These are phyloP conservation scores for Noctilio leporinus DNA, from an alignment of 2,113 vertebrate species.

Conservation along the genomic window DNA sequence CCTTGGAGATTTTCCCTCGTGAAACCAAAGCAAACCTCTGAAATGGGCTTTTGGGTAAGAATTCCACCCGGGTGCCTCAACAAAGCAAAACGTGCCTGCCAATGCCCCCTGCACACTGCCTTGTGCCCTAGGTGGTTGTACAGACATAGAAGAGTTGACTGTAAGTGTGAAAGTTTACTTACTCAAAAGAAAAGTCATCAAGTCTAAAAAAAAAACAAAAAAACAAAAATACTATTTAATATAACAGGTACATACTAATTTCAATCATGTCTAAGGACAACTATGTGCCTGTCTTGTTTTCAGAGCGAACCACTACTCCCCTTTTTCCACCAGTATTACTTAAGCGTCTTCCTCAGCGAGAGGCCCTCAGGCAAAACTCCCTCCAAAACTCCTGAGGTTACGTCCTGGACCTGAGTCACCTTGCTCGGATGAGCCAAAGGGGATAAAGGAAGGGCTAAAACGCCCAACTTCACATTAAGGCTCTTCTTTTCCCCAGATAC, in stretches of 20 bases:
- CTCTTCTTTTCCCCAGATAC: background rate
- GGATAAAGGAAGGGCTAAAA: background rate
- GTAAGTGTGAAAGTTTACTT: conserved; percentile 79
- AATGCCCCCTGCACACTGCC: background rate
- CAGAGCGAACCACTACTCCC: background rate
- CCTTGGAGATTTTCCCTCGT: conserved; percentile 56
- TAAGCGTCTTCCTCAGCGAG: background rate
- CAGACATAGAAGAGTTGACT: background rate
- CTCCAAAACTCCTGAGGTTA: background rate
- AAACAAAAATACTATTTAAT: conserved; percentile 73
- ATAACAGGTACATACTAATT: conserved; percentile 1
- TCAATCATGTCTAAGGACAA: background rate
- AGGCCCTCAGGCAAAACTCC: background rate
- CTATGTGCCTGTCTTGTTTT: background rate
- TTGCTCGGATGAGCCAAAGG: background rate
- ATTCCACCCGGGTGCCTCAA: background rate
- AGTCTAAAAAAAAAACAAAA: conserved; percentile 88
- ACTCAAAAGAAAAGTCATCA: conserved; percentile 95
- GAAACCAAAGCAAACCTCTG: conserved; percentile 57
- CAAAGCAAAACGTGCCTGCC: background rate
- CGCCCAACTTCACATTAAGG: background rate
- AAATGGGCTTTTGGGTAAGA: conserved; percentile 32
- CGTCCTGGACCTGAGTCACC: background rate
- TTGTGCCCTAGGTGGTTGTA: background rate
- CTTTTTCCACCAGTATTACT: background rate